Evolutionary conservation across 2,113 vertebrate species (phyloP).

Genomic region (Pseudopodoces humilis): DNA sequence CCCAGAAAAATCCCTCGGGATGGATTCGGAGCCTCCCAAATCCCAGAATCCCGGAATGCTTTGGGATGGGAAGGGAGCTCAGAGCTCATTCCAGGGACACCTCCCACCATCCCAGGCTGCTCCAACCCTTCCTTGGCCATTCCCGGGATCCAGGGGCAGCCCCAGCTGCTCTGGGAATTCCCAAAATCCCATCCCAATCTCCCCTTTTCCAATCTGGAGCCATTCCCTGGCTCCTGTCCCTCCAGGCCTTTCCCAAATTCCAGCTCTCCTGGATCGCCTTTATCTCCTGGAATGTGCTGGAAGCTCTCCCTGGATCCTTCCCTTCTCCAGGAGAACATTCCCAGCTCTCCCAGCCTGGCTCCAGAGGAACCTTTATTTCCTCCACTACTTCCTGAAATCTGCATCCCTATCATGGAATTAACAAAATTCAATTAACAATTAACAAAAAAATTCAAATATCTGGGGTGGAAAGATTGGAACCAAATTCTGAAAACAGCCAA

Average conservation of each 20-base stretch:
- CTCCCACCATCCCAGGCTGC: background rate
- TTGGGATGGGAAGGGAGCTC: too few species aligned
- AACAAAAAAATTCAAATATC: background rate
- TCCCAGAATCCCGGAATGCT: too few species aligned
- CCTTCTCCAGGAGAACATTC: fast-evolving
- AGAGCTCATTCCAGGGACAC: too few species aligned
- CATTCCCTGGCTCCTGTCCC: background rate
- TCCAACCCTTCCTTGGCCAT: fast-evolving
- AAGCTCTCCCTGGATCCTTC: background rate
- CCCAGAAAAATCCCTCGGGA: too few species aligned
- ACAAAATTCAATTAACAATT: too few species aligned
- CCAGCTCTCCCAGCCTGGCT: background rate
- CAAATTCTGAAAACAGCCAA: background rate
- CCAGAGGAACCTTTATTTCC: background rate
- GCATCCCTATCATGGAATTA: background rate
- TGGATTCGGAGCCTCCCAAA: too few species aligned
- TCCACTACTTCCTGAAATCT: background rate
- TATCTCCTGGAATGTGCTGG: fast-evolving
- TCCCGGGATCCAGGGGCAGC: background rate
- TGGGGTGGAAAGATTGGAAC: background rate
- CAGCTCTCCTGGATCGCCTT: background rate
- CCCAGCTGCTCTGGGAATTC: background rate
- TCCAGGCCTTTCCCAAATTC: background rate
- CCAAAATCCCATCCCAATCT: background rate
- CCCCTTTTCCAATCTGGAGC: background rate